Conservation (phyloP, 2,113 vertebrate genomes). For the Corythaeola cristata region DNA sequence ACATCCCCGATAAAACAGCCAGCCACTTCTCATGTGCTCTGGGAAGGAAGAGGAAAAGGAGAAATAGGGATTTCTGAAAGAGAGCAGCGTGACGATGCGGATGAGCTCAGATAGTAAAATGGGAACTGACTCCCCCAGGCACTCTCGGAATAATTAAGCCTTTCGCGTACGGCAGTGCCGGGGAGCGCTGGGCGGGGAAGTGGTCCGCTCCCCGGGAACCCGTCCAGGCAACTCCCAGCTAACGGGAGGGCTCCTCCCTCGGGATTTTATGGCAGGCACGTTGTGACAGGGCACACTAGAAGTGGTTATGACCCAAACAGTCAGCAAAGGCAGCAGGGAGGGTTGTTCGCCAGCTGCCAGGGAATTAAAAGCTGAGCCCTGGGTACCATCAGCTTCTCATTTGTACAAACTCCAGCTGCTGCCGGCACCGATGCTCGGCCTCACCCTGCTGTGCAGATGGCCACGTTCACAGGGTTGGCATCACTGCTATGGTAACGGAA, state of each 20-base stretch:
- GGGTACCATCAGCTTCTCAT: rapidly evolving
- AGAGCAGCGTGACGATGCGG: rapidly evolving
- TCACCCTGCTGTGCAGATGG: rapidly evolving
- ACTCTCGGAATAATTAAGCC: rapidly evolving
- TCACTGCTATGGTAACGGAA: rapidly evolving
- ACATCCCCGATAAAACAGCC: background rate
- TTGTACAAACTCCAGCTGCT: rapidly evolving
- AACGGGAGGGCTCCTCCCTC: background rate
- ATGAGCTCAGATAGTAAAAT: background rate
- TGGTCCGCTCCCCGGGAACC: rapidly evolving
- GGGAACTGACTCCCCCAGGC: background rate
- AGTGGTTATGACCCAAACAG: rapidly evolving
- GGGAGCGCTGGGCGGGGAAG: background rate
- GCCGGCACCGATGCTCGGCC: background rate
- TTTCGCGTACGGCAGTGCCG: rapidly evolving
- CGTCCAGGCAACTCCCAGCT: background rate
- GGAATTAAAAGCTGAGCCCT: background rate
- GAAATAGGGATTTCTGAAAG: background rate
- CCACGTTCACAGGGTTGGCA: rapidly evolving
- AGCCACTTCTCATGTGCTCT: rapidly evolving
- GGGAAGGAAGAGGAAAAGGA: slow-evolving; percentile 32
- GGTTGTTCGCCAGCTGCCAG: background rate
- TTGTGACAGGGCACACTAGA: background rate
- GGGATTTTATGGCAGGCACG: background rate
- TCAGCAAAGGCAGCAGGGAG: background rate